Evolutionary conservation across 2,888 invertebrate genomes (phyloP).

Genomic region (Julus scandinavius): DNA sequence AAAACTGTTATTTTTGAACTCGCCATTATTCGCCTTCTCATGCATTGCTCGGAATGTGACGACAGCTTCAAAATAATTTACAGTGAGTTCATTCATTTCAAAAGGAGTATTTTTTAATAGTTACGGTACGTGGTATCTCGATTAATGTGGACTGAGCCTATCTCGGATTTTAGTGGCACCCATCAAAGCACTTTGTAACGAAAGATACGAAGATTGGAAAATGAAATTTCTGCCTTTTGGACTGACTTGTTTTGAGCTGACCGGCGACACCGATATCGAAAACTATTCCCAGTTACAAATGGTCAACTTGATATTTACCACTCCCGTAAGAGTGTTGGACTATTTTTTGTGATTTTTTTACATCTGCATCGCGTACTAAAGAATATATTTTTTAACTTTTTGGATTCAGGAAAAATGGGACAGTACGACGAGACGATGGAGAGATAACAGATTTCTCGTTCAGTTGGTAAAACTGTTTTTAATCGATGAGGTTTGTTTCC

Average conservation of each 20-base stretch:
- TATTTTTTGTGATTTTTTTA: background rate
- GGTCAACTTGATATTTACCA: conserved; percentile 54
- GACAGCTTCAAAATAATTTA: conserved; percentile 78
- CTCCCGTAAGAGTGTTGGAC: conserved; percentile 51
- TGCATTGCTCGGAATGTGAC: conserved; percentile 68
- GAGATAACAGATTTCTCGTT: conserved; percentile 74
- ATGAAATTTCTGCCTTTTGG: conserved; percentile 74
- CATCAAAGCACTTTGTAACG: conserved; percentile 81
- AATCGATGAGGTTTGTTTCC: conserved; percentile 75
- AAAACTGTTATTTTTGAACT: conserved; percentile 86
- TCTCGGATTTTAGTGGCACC: conserved; percentile 75
- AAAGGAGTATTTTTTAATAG: background rate
- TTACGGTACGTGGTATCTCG: background rate
- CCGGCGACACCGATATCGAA: conserved; percentile 78
- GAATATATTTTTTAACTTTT: background rate
- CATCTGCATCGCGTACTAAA: background rate
- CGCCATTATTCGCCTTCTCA: conserved; percentile 76
- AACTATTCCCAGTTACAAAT: conserved; percentile 68
- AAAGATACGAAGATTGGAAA: conserved; percentile 78
- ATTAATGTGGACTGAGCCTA: background rate
- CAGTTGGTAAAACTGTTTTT: conserved; percentile 74
- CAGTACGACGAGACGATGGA: conserved; percentile 79
- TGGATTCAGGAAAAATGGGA: conserved; percentile 79
- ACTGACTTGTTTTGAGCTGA: conserved; percentile 76
- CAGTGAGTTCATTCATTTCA: conserved; percentile 69